phyloP scores from a whole-genome alignment of 2,888 invertebrate genomes.

The Helobdella robusta region DNA sequence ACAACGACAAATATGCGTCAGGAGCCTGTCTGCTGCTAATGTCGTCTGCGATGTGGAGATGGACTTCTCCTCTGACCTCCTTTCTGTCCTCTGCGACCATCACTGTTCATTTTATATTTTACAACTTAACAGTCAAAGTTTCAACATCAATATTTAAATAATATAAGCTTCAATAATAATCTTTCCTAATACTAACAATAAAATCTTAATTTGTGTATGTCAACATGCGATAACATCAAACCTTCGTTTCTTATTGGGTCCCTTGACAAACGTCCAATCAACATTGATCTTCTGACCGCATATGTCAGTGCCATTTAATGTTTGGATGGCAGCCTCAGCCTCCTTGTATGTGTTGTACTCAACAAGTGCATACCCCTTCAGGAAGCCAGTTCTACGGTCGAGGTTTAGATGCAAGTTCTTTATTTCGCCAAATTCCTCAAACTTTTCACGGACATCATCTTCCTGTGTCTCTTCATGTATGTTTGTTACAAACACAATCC shows the following conservation, averaged over 20 bases:
- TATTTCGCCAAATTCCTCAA: conserved; percentile 92
- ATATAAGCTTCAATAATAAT: too few relatives aligned
- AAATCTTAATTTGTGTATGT: too few relatives aligned
- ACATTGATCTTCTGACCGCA: conserved; percentile 86
- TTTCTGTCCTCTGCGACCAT: too few relatives aligned
- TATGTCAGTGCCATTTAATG: conserved; percentile 78
- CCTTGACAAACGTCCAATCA: conserved; percentile 96
- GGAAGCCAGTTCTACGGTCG: conserved; percentile 90
- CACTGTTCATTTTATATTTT: too few relatives aligned
- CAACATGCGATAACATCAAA: too few relatives aligned
- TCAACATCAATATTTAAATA: too few relatives aligned
- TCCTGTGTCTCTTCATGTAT: conserved; percentile 98
- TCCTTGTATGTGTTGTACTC: conserved; percentile 96
- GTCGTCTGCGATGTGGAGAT: too few relatives aligned
- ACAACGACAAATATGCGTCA: too few relatives aligned
- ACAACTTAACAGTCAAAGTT: too few relatives aligned
- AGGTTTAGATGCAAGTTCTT: conserved; percentile 95
- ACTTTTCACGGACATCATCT: conserved; percentile 93
- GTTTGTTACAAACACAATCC: conserved; percentile 96
- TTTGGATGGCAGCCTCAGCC: conserved; percentile 83
- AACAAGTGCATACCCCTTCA: conserved; percentile 96
- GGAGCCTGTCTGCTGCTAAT: too few relatives aligned
- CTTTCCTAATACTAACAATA: too few relatives aligned
- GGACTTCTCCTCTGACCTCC: too few relatives aligned
- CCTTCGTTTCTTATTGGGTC: conserved; percentile 56